Evolutionary conservation across 2,797 vertebrate genomes (phyloP).

Genomic region (Micrastur ruficollis): DNA sequence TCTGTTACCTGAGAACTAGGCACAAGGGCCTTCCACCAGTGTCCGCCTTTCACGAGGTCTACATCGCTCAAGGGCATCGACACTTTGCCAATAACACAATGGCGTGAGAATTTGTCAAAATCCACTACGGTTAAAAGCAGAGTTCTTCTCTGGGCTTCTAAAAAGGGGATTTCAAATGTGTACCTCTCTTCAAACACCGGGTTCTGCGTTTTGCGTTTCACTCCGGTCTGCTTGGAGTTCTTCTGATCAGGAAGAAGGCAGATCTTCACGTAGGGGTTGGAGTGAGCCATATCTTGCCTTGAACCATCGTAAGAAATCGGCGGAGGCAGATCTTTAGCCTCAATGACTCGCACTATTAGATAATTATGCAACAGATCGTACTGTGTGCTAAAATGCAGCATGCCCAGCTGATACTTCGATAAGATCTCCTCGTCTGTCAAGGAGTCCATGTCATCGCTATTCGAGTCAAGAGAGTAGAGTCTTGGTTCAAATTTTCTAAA

Average conservation of each 20-base stretch:
- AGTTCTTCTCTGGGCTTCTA: conserved; percentile 88
- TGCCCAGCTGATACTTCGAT: conserved; percentile 86
- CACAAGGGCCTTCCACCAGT: conserved; percentile 90
- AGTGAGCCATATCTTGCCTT: conserved; percentile 86
- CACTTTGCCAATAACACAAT: conserved; percentile 89
- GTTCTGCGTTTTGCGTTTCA: conserved; percentile 90
- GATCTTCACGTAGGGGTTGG: conserved; percentile 89
- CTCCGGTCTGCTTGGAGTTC: conserved; percentile 89
- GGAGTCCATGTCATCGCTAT: conserved; percentile 82
- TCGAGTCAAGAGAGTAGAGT: conserved; percentile 83
- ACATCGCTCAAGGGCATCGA: conserved; percentile 83
- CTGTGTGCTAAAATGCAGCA: conserved; percentile 90
- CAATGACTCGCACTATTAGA: conserved; percentile 85
- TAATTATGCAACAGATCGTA: conserved; percentile 85
- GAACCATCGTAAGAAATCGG: conserved; percentile 81
- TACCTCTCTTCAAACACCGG: conserved; percentile 90
- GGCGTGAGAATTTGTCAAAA: conserved; percentile 90
- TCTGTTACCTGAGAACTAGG: conserved; percentile 87
- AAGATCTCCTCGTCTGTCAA: conserved; percentile 88
- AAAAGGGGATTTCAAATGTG: conserved; percentile 87
- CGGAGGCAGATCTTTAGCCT: conserved; percentile 84
- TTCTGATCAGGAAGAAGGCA: conserved; percentile 90
- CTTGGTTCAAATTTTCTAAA: conserved; percentile 86
- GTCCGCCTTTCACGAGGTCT: conserved; percentile 90
- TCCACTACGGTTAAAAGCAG: conserved; percentile 87